Evolutionary conservation across 2,797 vertebrate genomes (phyloP).

Genomic region (Lithobates pipiens): DNA sequence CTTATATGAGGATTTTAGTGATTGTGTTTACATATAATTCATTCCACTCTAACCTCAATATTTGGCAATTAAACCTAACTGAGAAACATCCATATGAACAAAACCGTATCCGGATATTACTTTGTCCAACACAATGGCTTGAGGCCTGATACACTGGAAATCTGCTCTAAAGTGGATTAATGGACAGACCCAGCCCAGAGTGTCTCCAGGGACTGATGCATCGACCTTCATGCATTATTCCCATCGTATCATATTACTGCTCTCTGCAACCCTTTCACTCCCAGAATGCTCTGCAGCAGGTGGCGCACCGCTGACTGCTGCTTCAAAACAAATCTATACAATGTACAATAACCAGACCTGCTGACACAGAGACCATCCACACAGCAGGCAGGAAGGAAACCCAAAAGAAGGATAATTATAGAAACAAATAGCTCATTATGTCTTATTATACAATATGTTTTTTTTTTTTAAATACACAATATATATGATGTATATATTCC

Average conservation of each 20-base stretch:
- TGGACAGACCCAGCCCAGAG: background rate
- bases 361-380: background rate
- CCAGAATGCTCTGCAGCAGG: background rate
- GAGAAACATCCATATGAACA: background rate
- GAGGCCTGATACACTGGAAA: background rate
- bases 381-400: too few relatives aligned
- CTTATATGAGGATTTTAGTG: background rate
- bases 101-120: background rate
- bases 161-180: constrained; percentile 4
- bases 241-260: constrained; percentile 24
- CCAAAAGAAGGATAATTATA: too few relatives aligned
- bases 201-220: constrained; percentile 4
- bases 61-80: background rate
- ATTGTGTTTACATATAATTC: background rate
- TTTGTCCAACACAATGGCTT: background rate
- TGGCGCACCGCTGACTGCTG: background rate
- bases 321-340: background rate
- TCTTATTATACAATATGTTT: too few relatives aligned
- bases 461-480: too few relatives aligned
- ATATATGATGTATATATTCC: too few relatives aligned
- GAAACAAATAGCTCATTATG: too few relatives aligned
- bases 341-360: background rate
- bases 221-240: constrained; percentile 43
- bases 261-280: constrained; percentile 12
- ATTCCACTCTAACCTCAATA: background rate